Conservation (phyloP, 2,797 vertebrate species). For the Coregonus suidteri region DNA sequence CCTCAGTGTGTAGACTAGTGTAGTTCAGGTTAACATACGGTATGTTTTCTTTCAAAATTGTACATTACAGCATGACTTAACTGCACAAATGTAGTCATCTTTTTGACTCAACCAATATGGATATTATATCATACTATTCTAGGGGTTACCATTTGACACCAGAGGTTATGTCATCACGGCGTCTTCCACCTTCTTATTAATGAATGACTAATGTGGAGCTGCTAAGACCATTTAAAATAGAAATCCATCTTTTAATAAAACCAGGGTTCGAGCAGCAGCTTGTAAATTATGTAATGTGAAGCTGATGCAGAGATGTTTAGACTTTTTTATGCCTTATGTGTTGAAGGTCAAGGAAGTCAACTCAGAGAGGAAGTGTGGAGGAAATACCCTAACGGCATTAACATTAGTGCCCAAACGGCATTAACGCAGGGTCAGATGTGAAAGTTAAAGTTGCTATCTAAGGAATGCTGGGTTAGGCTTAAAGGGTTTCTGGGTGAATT, state of each 20-base stretch:
- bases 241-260: conserved; percentile 26
- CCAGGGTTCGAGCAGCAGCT: conserved; percentile 15
- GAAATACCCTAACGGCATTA: background rate
- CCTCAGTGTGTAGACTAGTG: too few species aligned
- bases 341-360: background rate
- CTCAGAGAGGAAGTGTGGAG: background rate
- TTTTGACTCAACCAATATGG: too few species aligned
- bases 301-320: conserved; percentile 1
- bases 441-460: background rate
- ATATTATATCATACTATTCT: too few species aligned
- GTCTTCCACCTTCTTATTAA: conserved; percentile 28
- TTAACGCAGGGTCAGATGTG: background rate
- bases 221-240: conserved; percentile 26
- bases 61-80: too few species aligned
- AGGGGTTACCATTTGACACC: conserved; percentile 7
- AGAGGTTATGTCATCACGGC: conserved; percentile 16
- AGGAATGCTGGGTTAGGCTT: background rate
- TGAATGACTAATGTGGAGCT: conserved; percentile 29
- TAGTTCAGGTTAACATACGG: too few species aligned
- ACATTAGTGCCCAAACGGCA: background rate
- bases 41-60: too few species aligned
- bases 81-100: too few species aligned
- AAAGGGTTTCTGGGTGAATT: background rate
- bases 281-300: conserved; percentile 33
- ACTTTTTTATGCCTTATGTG: conserved; percentile 2